phyloP scores from a whole-genome alignment of 2,113 vertebrate species.

The Psittacula cyanocephala region DNA sequence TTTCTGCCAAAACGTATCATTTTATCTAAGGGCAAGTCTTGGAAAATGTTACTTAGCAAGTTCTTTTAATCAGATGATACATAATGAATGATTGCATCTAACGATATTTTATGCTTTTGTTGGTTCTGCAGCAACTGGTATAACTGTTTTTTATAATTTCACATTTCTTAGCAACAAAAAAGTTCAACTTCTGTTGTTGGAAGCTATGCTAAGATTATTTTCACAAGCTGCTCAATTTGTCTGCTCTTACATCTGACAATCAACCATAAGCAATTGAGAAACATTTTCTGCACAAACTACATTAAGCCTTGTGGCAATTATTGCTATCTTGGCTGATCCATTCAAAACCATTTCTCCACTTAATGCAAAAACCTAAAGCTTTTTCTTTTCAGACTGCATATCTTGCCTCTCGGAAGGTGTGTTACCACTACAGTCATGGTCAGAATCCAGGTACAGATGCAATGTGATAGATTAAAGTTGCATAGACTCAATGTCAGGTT shows the following conservation, averaged over 20 bases:
- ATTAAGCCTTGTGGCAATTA: conserved; percentile 48
- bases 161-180: conserved; percentile 51
- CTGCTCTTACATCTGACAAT: conserved; percentile 51
- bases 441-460: neutral
- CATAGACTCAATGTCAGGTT: neutral
- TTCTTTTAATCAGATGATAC: conserved; percentile 8
- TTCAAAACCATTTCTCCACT: conserved; percentile 30
- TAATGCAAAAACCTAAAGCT: conserved; percentile 11
- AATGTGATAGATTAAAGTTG: neutral
- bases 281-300: conserved; percentile 43
- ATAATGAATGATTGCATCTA: neutral
- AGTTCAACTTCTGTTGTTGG: conserved; percentile 49
- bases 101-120: neutral
- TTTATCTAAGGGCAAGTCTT: neutral
- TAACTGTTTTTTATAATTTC: neutral
- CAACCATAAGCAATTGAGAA: conserved; percentile 37
- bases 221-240: conserved; percentile 51
- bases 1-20: neutral
- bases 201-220: conserved; percentile 53
- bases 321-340: conserved; percentile 38
- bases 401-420: neutral
- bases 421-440: neutral
- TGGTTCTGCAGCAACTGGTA: neutral
- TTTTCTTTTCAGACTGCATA: neutral
- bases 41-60: neutral